These are phyloP conservation scores for Lepeophtheirus salmonis DNA, from an alignment of 1,140 invertebrate genomes.

Conservation along the genomic window DNA sequence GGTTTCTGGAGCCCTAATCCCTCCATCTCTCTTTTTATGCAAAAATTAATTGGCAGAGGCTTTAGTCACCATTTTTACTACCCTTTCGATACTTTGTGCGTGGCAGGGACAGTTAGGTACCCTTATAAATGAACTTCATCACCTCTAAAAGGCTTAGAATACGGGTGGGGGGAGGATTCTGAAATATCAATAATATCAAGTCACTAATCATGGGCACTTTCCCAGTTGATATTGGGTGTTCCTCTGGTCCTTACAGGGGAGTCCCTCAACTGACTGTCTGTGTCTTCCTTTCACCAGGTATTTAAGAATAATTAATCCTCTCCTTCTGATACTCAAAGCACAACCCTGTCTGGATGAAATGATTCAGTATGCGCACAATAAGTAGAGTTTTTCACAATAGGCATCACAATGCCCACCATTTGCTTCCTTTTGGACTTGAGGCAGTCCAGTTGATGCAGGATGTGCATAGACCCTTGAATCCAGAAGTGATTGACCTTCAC, in stretches of 20 bases:
- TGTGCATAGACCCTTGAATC: slow-evolving; percentile 15
- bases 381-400: slow-evolving; percentile 15
- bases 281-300: background rate
- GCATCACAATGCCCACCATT: slow-evolving; percentile 15
- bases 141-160: background rate
- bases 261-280: background rate
- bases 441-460: slow-evolving; percentile 14
- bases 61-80: too few species aligned
- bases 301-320: slow-evolving; percentile 1
- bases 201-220: slow-evolving; percentile 30
- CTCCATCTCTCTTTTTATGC: too few species aligned
- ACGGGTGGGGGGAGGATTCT: background rate
- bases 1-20: too few species aligned
- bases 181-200: slow-evolving; percentile 24
- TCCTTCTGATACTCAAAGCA: slow-evolving; percentile 13
- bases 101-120: too few species aligned
- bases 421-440: slow-evolving; percentile 14
- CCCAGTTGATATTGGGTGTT: slow-evolving; percentile 18
- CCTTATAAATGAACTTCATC: slow-evolving; percentile 12
- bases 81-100: too few species aligned
- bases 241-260: background rate
- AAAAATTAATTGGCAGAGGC: too few species aligned
- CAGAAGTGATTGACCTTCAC: slow-evolving; percentile 12
- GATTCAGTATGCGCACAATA: slow-evolving; percentile 16
- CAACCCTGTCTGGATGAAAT: slow-evolving; percentile 16